Conservation (phyloP, 1,140 invertebrate species). For the Dendroctonus valens region DNA sequence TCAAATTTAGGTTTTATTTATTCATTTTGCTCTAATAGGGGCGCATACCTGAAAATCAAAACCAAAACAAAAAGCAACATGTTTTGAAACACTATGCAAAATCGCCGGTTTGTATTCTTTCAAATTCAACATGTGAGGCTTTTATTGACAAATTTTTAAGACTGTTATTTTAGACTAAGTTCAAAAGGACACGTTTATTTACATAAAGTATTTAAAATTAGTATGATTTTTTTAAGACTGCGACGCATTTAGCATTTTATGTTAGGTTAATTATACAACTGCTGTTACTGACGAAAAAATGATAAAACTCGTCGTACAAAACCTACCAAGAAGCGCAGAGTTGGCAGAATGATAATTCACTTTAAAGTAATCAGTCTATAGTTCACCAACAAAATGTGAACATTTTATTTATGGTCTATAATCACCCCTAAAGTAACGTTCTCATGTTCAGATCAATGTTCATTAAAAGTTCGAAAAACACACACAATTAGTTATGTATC, state of each 20-base stretch:
- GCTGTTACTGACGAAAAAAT: constrained; percentile 4
- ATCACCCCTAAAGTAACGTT: too few species aligned
- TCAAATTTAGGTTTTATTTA: constrained; percentile 8
- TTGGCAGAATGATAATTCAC: too few species aligned
- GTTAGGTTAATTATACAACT: constrained; percentile 3
- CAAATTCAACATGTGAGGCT: too few species aligned
- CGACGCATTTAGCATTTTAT: constrained; percentile 3
- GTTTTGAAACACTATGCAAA: neutral
- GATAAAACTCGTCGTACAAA: constrained; percentile 8
- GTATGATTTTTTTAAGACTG: constrained; percentile 13
- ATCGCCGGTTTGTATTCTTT: neutral
- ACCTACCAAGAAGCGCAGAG: constrained; percentile 1
- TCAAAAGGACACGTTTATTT: neutral
- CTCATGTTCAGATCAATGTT: too few species aligned
- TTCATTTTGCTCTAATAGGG: neutral
- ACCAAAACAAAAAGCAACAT: constrained; percentile 4
- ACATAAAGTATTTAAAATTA: constrained; percentile 1
- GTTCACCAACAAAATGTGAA: too few species aligned
- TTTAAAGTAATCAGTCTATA: too few species aligned
- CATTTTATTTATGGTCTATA: too few species aligned
- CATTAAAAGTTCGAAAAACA: too few species aligned
- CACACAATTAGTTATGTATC: too few species aligned
- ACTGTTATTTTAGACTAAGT: constrained; percentile 19
- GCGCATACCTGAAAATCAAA: constrained; percentile 5
- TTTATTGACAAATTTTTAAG: constrained; percentile 17